Evolutionary conservation across 2,113 vertebrate species (phyloP).

Genomic region (Mugil cephalus): DNA sequence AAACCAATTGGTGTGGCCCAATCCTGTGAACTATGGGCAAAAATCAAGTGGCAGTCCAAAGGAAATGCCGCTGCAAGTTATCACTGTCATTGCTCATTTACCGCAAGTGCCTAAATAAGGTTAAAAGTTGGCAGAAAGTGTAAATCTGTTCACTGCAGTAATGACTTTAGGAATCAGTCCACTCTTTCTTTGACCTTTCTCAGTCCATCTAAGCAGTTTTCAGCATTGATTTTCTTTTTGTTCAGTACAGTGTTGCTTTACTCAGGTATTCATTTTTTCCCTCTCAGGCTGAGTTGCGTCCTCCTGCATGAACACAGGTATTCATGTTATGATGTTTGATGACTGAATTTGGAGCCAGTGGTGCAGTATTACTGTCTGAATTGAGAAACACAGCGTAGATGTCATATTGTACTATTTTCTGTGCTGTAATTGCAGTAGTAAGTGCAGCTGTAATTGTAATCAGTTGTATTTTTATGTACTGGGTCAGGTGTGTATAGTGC

Average conservation of each 20-base stretch:
- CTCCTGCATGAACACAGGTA: conserved; percentile 68
- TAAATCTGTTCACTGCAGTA: conserved; percentile 37
- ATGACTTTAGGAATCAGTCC: background rate
- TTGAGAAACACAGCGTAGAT: conserved; percentile 46
- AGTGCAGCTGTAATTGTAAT: conserved; percentile 69
- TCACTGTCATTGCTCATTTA: conserved; percentile 68
- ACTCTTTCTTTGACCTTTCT: background rate
- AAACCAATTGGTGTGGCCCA: conserved; percentile 18
- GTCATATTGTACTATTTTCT: conserved; percentile 67
- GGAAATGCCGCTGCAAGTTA: conserved; percentile 3
- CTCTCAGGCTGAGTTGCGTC: conserved; percentile 68
- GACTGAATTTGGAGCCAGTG: conserved; percentile 55
- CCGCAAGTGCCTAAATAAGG: conserved; percentile 84
- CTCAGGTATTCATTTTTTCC: conserved; percentile 73
- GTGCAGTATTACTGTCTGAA: conserved; percentile 59
- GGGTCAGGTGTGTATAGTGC: conserved; percentile 60
- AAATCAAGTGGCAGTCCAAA: conserved; percentile 21
- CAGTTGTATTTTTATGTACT: conserved; percentile 66
- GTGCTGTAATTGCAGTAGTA: conserved; percentile 72
- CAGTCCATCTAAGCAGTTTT: conserved; percentile 16
- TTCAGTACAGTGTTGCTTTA: conserved; percentile 66
- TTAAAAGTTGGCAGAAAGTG: conserved; percentile 58
- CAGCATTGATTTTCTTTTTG: conserved; percentile 11
- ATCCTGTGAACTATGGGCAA: background rate
- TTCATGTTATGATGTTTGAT: conserved; percentile 55